Percentiles rank a stretch among this genome's conserved stretches.
These are phyloP conservation scores for Lepeophtheirus nordmannii DNA, from an alignment of 2,888 invertebrate genomes.

Conservation along the genomic window DNA sequence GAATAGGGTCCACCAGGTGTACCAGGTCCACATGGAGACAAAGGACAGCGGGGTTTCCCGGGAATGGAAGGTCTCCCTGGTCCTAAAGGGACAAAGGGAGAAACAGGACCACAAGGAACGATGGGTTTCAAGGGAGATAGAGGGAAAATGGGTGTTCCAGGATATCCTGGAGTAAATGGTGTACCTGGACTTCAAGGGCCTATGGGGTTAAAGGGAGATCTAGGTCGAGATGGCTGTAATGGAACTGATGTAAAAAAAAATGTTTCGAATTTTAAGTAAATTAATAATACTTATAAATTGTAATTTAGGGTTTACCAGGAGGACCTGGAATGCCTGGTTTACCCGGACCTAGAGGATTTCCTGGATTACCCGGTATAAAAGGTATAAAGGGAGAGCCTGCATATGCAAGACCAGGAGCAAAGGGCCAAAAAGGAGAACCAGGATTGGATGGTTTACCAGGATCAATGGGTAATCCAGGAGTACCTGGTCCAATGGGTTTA, in stretches of 20 bases:
- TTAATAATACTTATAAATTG: too few relatives aligned
- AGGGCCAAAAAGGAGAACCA: slow-evolving; percentile 73
- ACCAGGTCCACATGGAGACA: slow-evolving; percentile 44
- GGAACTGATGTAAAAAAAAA: slow-evolving; percentile 61
- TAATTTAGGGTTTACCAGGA: slow-evolving; percentile 54
- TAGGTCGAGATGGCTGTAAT: slow-evolving; percentile 86
- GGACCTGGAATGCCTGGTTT: slow-evolving; percentile 50
- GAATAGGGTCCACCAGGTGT: slow-evolving; percentile 46
- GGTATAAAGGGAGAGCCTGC: slow-evolving; percentile 70
- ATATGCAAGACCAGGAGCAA: slow-evolving; percentile 43
- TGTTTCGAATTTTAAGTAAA: neutral
- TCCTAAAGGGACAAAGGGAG: slow-evolving; percentile 74
- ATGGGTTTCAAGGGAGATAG: slow-evolving; percentile 68
- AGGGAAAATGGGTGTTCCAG: slow-evolving; percentile 71
- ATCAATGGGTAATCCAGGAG: slow-evolving; percentile 51
- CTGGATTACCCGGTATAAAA: slow-evolving; percentile 48
- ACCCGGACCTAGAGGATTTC: slow-evolving; percentile 58
- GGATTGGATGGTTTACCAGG: slow-evolving; percentile 51
- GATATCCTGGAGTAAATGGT: slow-evolving; percentile 61
- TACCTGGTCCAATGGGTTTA: slow-evolving; percentile 51
- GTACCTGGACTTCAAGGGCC: slow-evolving; percentile 54
- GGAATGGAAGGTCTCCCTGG: slow-evolving; percentile 72
- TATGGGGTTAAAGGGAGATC: slow-evolving; percentile 54
- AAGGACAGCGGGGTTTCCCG: slow-evolving; percentile 60
- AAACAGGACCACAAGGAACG: slow-evolving; percentile 61